phyloP scores from a whole-genome alignment of 2,797 vertebrate genomes.

The Cyprinella venusta region DNA sequence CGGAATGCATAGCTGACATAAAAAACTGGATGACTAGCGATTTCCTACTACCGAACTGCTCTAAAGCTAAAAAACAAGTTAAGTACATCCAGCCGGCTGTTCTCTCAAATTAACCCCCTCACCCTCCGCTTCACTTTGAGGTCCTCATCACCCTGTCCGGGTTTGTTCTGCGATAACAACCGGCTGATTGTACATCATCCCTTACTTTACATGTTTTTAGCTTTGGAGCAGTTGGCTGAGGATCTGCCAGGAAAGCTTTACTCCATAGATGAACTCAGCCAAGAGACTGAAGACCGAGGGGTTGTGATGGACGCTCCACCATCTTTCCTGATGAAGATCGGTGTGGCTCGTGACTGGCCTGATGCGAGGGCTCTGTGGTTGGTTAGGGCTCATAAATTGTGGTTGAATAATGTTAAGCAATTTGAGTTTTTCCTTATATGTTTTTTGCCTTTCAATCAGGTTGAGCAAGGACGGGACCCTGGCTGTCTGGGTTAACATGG shows the following conservation, averaged over 20 bases:
- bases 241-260: constrained; percentile 65
- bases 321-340: constrained; percentile 58
- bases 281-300: constrained; percentile 50
- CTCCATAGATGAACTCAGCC: constrained; percentile 62
- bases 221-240: constrained; percentile 57
- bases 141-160: too few species aligned
- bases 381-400: neutral
- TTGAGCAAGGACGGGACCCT: constrained; percentile 68
- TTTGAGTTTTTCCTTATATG: neutral
- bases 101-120: too few species aligned
- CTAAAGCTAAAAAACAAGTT: too few species aligned
- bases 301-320: constrained; percentile 58
- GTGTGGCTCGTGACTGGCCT: constrained; percentile 71
- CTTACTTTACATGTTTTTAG: constrained; percentile 42
- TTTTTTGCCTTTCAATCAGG: constrained; percentile 61
- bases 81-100: too few species aligned
- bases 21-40: too few species aligned
- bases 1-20: too few species aligned
- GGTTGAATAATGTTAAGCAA: neutral
- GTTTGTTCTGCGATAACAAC: too few species aligned
- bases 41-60: too few species aligned
- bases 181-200: too few species aligned
- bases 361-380: constrained; percentile 68
- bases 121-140: too few species aligned
- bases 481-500: constrained; percentile 74